phyloP scores from a whole-genome alignment of 2,113 vertebrate species.

The Trematocara unimaculatum region DNA sequence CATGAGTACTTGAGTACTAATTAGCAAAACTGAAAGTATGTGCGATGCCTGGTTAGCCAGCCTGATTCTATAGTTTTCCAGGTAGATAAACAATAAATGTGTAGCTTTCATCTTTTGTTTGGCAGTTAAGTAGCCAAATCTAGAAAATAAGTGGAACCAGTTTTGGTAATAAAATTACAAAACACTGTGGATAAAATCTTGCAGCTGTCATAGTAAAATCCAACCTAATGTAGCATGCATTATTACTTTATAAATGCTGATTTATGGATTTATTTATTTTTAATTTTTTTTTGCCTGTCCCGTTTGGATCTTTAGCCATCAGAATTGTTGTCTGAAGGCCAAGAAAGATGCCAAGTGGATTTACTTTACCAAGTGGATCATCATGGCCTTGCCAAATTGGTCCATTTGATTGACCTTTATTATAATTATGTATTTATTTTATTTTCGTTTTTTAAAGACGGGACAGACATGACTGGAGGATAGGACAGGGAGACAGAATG shows the following conservation, averaged over 20 bases:
- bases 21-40: not conserved
- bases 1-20: not conserved
- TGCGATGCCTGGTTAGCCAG: not conserved
- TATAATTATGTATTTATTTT: no score
- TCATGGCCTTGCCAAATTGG: no score
- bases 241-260: not conserved
- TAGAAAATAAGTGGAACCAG: not conserved
- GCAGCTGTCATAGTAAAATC: not conserved
- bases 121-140: not conserved
- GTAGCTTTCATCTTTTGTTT: not conserved
- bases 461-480: no score
- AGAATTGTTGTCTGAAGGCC: no score
- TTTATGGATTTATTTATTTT: not conserved
- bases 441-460: no score
- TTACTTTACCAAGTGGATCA: no score
- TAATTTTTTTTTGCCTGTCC: no score
- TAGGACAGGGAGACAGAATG: no score
- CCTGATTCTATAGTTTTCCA: not conserved
- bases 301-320: no score
- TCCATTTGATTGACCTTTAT: no score
- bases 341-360: no score
- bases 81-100: not conserved
- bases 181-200: not conserved
- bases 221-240: accelerated
- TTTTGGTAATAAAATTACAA: not conserved